phyloP scores from a whole-genome alignment of 2,113 vertebrate species.

The Bubo blakistoni region DNA sequence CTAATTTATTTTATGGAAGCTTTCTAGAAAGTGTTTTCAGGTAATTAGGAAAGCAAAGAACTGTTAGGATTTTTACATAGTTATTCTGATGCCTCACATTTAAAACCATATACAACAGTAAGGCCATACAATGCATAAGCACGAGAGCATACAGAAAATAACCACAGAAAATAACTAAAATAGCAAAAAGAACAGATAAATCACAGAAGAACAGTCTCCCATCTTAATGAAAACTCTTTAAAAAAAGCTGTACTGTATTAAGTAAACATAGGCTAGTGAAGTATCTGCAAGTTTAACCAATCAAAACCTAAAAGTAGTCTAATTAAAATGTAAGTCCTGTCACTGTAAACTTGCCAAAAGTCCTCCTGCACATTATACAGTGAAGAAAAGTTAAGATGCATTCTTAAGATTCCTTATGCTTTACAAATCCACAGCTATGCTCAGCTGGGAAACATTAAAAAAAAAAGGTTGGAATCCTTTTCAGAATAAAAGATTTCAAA shows the following conservation, averaged over 20 bases:
- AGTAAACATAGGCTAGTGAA: background rate
- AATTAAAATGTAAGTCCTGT: background rate
- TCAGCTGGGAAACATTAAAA: background rate
- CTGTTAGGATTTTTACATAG: background rate
- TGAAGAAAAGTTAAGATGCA: slow-evolving; percentile 21
- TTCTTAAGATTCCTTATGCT: slow-evolving; percentile 61
- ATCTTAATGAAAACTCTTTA: background rate
- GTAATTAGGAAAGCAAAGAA: background rate
- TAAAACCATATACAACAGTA: background rate
- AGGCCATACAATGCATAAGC: background rate
- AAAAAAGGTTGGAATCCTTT: background rate
- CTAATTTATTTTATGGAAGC: background rate
- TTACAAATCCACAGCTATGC: slow-evolving; percentile 56
- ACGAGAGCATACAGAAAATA: background rate
- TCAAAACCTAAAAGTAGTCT: background rate
- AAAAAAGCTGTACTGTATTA: background rate
- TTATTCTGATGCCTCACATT: background rate
- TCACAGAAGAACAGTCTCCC: background rate
- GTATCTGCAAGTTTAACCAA: background rate
- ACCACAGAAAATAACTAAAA: background rate
- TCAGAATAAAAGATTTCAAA: slow-evolving; percentile 54
- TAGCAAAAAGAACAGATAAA: background rate
- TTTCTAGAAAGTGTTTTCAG: background rate
- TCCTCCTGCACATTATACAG: background rate
- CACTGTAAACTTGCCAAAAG: background rate